Base-by-base conservation (phyloP, 2,113 vertebrate genomes). In the Clarias batrachus region DNA sequence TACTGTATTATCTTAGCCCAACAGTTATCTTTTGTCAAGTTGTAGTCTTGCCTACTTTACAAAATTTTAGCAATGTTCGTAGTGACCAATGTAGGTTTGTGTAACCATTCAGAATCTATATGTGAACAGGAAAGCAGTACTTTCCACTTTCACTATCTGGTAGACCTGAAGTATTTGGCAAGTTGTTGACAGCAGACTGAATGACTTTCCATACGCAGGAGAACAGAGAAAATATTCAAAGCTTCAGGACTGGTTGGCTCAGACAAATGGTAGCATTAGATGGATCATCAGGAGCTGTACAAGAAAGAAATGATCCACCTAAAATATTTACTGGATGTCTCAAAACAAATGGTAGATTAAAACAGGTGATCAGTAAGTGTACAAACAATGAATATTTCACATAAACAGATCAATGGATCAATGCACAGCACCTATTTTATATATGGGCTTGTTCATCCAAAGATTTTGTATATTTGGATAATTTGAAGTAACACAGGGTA, bases 71-170 rank as follows among this genome's bases (percentile, higher is more conserved):
- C 19, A 66, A 2, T 19, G 56, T 48, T 62, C 9, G 3, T 27
- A 71, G n/a, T 59, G 82, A 73, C 52, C 33, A 21, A 14, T 11
- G 11, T 37, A 4, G 19, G 19, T 14, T 76, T 30, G 23, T 57
- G 41, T 54, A 62, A 54, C 27, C 23, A 74, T n/a, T 65, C 25
- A 17, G 62, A 57, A 78, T 16, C 5, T 14, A 54, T 76, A 60
- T 54, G 14, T 59, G 48, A 66, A 76, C 0, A 62, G 6, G 54
- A 56, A 83, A 87, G 60, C 81, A 59, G 71, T 25, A 78, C 48
- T 83, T 87, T 87, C 81, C 71, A 82, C 76, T 87, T 87, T 77
- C 37, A n/a, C 59, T 87, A 77, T 66, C 86, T 83, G 86, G 57
- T 87, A 66, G 59, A 63, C 48, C 41, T 87, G 52, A 87, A 83